phyloP scores from a whole-genome alignment of 2,888 invertebrate species.

The Sisyra nigra region DNA sequence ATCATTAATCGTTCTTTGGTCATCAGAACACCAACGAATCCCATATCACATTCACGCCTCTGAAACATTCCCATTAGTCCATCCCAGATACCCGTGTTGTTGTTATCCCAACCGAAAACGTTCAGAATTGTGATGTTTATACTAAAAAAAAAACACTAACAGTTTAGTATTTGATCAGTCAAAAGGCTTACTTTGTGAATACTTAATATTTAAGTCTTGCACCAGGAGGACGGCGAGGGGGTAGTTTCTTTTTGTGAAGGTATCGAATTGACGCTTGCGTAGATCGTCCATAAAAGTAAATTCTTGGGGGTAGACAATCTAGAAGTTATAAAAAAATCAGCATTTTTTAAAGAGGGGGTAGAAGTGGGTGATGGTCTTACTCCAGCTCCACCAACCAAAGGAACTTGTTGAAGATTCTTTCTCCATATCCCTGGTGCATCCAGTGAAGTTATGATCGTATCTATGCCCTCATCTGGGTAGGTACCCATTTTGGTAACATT shows the following conservation, averaged over 20 bases:
- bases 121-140: constrained; percentile 25
- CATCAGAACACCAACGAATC: constrained; percentile 36
- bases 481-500: no score
- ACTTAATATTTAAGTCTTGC: constrained; percentile 28
- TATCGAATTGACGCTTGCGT: constrained; percentile 25
- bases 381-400: no score
- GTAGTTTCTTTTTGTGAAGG: constrained; percentile 28
- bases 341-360: no score
- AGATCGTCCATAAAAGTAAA: constrained; percentile 20
- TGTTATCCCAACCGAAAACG: constrained; percentile 36
- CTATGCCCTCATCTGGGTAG: no score
- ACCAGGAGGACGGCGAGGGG: constrained; percentile 23
- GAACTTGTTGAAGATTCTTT: no score
- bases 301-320: constrained; percentile 8
- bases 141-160: constrained; percentile 17
- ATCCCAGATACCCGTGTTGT: constrained; percentile 40
- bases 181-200: no score
- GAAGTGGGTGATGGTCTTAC: no score
- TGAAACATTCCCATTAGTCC: constrained; percentile 39
- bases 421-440: no score
- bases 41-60: constrained; percentile 34
- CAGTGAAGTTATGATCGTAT: no score
- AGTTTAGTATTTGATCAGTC: no score
- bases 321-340: not conserved
- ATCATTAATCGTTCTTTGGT: constrained; percentile 34